phyloP scores from a whole-genome alignment of 2,888 invertebrate species.

The Maniola hyperantus region DNA sequence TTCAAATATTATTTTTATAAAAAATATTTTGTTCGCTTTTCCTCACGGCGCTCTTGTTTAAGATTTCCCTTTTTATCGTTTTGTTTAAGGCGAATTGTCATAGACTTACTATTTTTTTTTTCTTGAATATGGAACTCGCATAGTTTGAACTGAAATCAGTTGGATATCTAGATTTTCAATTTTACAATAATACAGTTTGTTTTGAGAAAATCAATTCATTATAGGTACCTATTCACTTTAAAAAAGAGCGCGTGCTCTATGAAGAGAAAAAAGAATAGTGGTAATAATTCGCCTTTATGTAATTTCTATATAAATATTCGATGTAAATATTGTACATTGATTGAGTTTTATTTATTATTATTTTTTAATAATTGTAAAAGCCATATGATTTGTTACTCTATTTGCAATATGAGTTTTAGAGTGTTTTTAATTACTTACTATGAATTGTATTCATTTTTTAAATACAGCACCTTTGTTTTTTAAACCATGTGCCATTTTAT shows the following conservation, averaged over 20 bases:
- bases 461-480: slow-evolving; percentile 51
- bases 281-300: slow-evolving; percentile 12
- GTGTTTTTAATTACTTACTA: slow-evolving; percentile 43
- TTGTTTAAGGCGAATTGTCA: slow-evolving; percentile 13
- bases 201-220: background rate
- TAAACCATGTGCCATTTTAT: slow-evolving; percentile 68
- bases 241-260: background rate
- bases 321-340: slow-evolving; percentile 82
- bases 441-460: slow-evolving; percentile 42
- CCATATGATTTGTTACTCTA: slow-evolving; percentile 71
- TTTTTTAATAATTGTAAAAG: slow-evolving; percentile 61
- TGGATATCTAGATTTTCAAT: too few relatives aligned
- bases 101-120: slow-evolving; percentile 10
- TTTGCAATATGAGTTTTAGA: slow-evolving; percentile 51
- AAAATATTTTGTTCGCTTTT: slow-evolving; percentile 57
- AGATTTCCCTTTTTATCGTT: slow-evolving; percentile 55
- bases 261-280: background rate
- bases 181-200: background rate
- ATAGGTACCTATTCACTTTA: background rate
- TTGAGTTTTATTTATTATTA: slow-evolving; percentile 76
- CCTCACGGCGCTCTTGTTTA: slow-evolving; percentile 55
- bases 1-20: slow-evolving; percentile 62
- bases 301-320: slow-evolving; percentile 72
- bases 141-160: background rate
- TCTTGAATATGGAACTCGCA: background rate